Base-by-base conservation (phyloP, 2,113 vertebrate species). In the Pithys albifrons region DNA sequence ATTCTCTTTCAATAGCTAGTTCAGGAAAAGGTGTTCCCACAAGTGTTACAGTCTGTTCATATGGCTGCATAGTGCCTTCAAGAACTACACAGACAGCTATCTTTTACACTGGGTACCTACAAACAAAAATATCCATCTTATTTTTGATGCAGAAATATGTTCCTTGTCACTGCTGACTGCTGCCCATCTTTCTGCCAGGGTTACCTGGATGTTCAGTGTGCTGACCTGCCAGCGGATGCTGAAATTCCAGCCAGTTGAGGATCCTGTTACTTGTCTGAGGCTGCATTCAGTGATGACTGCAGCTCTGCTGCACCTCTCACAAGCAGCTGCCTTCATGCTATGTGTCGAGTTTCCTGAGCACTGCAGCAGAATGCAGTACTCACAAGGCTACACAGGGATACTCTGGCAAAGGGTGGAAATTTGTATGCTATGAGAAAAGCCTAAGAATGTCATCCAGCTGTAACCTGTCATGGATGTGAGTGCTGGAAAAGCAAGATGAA, bases 291-390 rank as follows among this genome's bases (percentile, higher is more conserved):
- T 70, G n/a, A 31, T 1, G 5, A 24, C n/a, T 2, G 1, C 46
- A 65, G 62, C 22, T 74, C 41, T 79, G 37, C 41, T 0, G 0
- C 57, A 33, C 35, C 12, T 75, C 58, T 92, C 24, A 6, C 3
- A 2, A 46, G 45, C 45, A 90, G 66, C 62, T 83, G 79, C 11
- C 59, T 74, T 66, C 8, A 2, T 10, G 19, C 48, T 82, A 59
- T 0, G 0, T 74, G 67, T 1, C 0, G 41, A 59, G 9, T 6
- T 91, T 52, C 73, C 67, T 2, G 4, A 84, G 59, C 37, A 45
- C 64, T 65, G 89, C 91, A 92, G 84, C 55, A 89, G 66, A 86
- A 89, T 64, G 76, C 84, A 75, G 76, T 64, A 85, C 39, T 86
- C 89, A 52, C 84, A 91, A 89, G 41, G 33, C 14, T 71, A 86